phyloP scores from a whole-genome alignment of 2,797 vertebrate genomes.

The Chaetophractus vellerosus region DNA sequence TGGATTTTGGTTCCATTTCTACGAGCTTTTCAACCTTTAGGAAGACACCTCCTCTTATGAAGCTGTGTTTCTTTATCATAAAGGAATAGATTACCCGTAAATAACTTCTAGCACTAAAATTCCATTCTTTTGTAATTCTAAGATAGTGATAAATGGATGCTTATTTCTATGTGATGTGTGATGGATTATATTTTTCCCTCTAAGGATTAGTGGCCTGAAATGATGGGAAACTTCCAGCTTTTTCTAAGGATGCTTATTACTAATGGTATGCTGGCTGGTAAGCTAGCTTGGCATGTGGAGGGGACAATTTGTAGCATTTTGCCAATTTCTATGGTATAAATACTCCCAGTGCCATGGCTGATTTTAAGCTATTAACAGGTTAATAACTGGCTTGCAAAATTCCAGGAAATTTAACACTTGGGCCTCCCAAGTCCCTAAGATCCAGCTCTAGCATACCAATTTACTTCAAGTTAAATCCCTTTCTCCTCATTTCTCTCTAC shows the following conservation, averaged over 20 bases:
- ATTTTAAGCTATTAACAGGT: neutral
- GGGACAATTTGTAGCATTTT: neutral
- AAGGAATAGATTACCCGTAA: neutral
- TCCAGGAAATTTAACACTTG: neutral
- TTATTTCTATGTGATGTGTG: constrained; percentile 11
- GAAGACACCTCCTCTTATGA: neutral
- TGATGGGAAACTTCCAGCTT: neutral
- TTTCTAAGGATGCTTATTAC: neutral
- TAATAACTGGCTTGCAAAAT: neutral
- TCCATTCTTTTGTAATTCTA: neutral
- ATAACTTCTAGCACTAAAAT: neutral
- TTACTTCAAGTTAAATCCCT: neutral
- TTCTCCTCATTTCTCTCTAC: neutral
- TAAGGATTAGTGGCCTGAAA: neutral
- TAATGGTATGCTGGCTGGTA: neutral
- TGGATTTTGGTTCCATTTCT: neutral
- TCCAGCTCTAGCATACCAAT: neutral
- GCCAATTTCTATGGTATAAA: neutral
- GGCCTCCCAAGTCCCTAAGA: neutral
- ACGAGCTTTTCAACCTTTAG: neutral
- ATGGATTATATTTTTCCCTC: neutral
- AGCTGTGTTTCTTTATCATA: neutral
- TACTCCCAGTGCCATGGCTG: neutral
- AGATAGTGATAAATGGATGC: neutral
- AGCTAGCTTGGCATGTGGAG: neutral